Evolutionary conservation across 30 jellyfish, hydroid and myxozoan genomes (phyloP), one percentile per base, ranked within the genome.

Genomic region (Chironex yamaguchii): DNA sequence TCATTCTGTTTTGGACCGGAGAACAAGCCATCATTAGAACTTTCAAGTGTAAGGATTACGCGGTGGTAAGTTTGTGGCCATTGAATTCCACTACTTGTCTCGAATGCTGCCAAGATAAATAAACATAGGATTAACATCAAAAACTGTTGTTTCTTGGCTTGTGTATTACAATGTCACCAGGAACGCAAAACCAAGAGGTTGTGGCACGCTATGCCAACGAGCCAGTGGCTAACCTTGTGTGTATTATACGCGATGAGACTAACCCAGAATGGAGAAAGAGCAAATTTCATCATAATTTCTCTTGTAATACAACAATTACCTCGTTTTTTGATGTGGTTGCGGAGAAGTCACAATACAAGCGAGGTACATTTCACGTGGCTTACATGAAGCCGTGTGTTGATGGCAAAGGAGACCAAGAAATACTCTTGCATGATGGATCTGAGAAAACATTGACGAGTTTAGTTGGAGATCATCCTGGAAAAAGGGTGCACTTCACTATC

Each of bases 311-410:
- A 21, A 32, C 84, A 52, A 67, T 81, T 62, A 48, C 84, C 73
- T 73, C 54, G 6, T 74, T 89, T 9, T 89, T 80, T 48, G 32
- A 79, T 24, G 17, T 81, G 29, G 80, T 89, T 1, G 97, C 94
- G 9, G 94, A 79, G 20, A 71, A 73, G 14, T 72, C 86, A 4
- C 49, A 64, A 21, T 80, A 72, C 49, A 82, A 32, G 6, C 29
- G 4, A 36, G 82, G 52, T 21, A 14, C 90, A 2, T 81, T 89
- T 42, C 27, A 34, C 22, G 50, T 89, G 77, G 48, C 79, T 6
- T 89, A 84, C 64, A 29, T 81, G 52, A 89, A 87, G 87, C 88
- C 96, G 3, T 31, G 77, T 1, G 4, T 27, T 25, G 90, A 87
- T 32, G 81, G 81, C 14, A 76, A 79, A 67, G 34, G 84, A 1